Conservation (phyloP, 2,113 vertebrate genomes). For the Sus scrofa region T2T-Sscrofa CM000824.6:120919501-120920000, state of each 20-base stretch:
- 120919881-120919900: slow-evolving; percentile 76
- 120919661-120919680: slow-evolving; percentile 38
- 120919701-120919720: background rate
- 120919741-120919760: slow-evolving; percentile 1
- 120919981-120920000: background rate
- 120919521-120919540: background rate
- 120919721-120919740: slow-evolving; percentile 34
- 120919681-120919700: slow-evolving; percentile 66
- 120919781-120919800: background rate
- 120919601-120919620: slow-evolving; percentile 54
- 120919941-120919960: background rate
- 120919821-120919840: slow-evolving; percentile 65
- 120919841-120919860: slow-evolving; percentile 69
- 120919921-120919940: slow-evolving; percentile 89
- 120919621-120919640: slow-evolving; percentile 24
- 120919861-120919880: slow-evolving; percentile 77
- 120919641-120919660: slow-evolving; percentile 28
- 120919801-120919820: slow-evolving; percentile 21
- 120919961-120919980: slow-evolving; percentile 25
- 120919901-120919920: slow-evolving; percentile 84
- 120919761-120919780: background rate
- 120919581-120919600: slow-evolving; percentile 1
- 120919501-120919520: background rate
- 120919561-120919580: slow-evolving; percentile 37
- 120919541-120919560: slow-evolving; percentile 15